Evolutionary conservation across 2,797 vertebrate genomes (phyloP), one percentile per base, ranked within the genome.

Genomic region (Hyperoplus lanceolatus): DNA sequence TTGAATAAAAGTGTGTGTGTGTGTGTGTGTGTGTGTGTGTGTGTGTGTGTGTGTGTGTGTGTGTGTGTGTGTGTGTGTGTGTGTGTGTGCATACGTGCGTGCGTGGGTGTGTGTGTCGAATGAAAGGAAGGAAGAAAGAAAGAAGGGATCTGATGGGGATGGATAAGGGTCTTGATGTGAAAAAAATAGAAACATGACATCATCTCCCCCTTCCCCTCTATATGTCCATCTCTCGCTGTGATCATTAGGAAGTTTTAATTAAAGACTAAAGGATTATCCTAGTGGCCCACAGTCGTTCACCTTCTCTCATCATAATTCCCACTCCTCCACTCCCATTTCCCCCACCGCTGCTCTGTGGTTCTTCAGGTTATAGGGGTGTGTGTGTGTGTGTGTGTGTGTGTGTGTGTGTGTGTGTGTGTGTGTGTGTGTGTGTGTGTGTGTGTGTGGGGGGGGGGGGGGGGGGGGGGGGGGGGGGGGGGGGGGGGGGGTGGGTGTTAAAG

Each of bases 161-260:
- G 59, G 67, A 84, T 79, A 75, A 60, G 15, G 14, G 62, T 46
- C 56, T 63, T 59, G 63, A 78, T 70, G 16, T 53, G 10, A 69
- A 73, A 77, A 55, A 8, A 4, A n/a, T 4, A 43, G 77, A 74
- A 75, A 84, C 85, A 79, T 50, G 36, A 81, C 58, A 87, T 84
- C 68, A 64, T 83, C 62, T 75, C 69, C 65, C 43, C 16, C 18
- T 79, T 62, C 65, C 79, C 80, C 73, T 81, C 78, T 77, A 66
- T 77, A 61, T 80, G 77, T 29, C 64, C 39, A 11, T 75, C 39
- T 69, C 55, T 39, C 77, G 59, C 80, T 76, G 71, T 88, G 84
- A 94, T 93, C 90, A 94, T 94, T 93, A 93, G 87, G 78, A 90
- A 56, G 80, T 92, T 94, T 93, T 93, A 93, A 93, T 95, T 94